Evolutionary conservation across 2,113 vertebrate genomes (phyloP), one percentile per base, ranked within the genome.

Genomic region (Sturnira hondurensis): DNA sequence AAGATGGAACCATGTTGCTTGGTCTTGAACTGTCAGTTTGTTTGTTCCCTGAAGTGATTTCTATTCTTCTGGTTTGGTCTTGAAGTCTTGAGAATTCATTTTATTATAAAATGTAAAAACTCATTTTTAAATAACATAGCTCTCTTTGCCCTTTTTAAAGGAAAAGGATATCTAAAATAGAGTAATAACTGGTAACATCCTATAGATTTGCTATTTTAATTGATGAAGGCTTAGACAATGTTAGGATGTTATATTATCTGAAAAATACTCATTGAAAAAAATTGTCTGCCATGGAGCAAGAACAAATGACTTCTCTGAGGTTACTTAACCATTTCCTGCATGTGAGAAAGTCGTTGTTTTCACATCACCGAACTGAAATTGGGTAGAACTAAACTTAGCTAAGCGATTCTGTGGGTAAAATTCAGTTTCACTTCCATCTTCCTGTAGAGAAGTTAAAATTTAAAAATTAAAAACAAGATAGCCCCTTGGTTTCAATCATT

Each of bases 271-370:
- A 68, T 78, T 17, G 43, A 61, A 92, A 84, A 58, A 33, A 63
- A 31, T 38, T 81, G 15, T 43, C 36, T 94, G 17, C 84, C n/a
- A 61, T 33, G 1, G 19, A 91, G 45, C 33, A 96, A 87, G 80
- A 89, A 82, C 73, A 95, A 78, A 61, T 70, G 47, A 73, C 50
- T 95, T 90, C 50, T 96, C 38, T 93, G 78, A 96, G 94, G 91
- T 97, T 97, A 91, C 97, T 93, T 97, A 93, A 97, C 93, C 89
- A 91, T 96, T 97, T 97, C 96, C 97, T 91, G 91, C 93, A 78
- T 86, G 91, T 96, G 94, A 94, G 95, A 96, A 96, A 97, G 95
- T 90, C 84, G 77, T 89, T 97, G 73, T 95, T 95, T 96, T 95
- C 82, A 71, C 93, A 86, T 92, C 77, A 90, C 71, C 31, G 1